Conservation (phyloP, 2,888 invertebrate genomes). For the Gymnosoma rotundatum region DNA sequence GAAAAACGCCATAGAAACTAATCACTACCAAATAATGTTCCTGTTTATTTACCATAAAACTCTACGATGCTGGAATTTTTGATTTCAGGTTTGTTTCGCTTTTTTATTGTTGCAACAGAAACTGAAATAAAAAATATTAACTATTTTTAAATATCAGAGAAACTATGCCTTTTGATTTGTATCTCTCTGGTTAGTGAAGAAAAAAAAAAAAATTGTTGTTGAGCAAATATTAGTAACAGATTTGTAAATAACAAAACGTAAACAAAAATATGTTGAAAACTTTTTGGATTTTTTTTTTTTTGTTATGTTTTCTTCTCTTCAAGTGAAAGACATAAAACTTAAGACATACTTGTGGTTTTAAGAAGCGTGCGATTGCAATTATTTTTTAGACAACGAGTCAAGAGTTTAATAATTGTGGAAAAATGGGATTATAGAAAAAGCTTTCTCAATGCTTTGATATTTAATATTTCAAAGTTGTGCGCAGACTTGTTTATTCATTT, state of each 20-base stretch:
- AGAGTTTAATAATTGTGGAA: not conserved
- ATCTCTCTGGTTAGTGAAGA: constrained; percentile 4
- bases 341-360: not conserved
- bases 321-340: not conserved
- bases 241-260: constrained; percentile 22
- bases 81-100: constrained; percentile 23
- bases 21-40: constrained; percentile 13
- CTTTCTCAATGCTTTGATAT: not conserved
- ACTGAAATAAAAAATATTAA: not conserved
- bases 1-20: constrained; percentile 8
- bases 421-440: not conserved
- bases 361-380: not conserved
- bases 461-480: not conserved
- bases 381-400: not conserved
- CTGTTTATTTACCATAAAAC: constrained; percentile 35
- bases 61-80: constrained; percentile 38
- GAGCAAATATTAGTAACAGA: constrained; percentile 13
- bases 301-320: not conserved
- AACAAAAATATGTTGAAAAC: constrained; percentile 10
- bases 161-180: not conserved
- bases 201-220: constrained; percentile 2
- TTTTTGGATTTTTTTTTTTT: not conserved
- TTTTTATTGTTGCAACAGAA: constrained; percentile 2
- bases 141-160: not conserved
- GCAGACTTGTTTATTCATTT: not conserved